Evolutionary conservation across 2,888 invertebrate species (phyloP).

Genomic region (Cataglyphis albicans): DNA sequence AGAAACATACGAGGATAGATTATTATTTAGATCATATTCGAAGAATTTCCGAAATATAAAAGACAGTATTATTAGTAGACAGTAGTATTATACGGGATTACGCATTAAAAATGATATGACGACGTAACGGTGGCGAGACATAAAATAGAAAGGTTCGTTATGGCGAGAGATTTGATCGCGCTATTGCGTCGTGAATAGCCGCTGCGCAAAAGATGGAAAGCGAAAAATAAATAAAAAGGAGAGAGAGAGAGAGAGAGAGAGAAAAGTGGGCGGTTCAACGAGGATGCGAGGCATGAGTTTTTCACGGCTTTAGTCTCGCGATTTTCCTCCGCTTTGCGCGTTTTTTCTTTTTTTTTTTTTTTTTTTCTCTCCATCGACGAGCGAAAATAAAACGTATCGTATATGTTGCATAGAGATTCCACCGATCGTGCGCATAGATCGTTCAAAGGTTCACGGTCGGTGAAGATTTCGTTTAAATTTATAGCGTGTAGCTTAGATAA

Average conservation of each 20-base stretch:
- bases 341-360: slow-evolving; percentile 18
- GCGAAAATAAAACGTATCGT: slow-evolving; percentile 35
- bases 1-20: not conserved
- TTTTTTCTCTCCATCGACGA: not conserved
- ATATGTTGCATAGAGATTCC: slow-evolving; percentile 19
- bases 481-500: slow-evolving; percentile 43
- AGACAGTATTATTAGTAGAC: not conserved
- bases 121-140: not conserved
- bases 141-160: not conserved
- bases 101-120: slow-evolving; percentile 4
- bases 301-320: slow-evolving; percentile 1
- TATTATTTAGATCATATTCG: not conserved
- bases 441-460: slow-evolving; percentile 36
- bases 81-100: slow-evolving; percentile 8
- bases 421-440: slow-evolving; percentile 16
- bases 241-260: not conserved
- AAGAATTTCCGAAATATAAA: not conserved
- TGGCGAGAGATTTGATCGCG: slow-evolving; percentile 8
- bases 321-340: slow-evolving; percentile 27
- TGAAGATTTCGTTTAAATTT: slow-evolving; percentile 44
- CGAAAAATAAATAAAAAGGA: slow-evolving; percentile 12
- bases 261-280: not conserved
- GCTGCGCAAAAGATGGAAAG: not conserved
- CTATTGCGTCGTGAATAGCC: not conserved
- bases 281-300: not conserved